Conservation (phyloP, 2,888 invertebrate genomes). For the Argyresthia goedartella region DNA sequence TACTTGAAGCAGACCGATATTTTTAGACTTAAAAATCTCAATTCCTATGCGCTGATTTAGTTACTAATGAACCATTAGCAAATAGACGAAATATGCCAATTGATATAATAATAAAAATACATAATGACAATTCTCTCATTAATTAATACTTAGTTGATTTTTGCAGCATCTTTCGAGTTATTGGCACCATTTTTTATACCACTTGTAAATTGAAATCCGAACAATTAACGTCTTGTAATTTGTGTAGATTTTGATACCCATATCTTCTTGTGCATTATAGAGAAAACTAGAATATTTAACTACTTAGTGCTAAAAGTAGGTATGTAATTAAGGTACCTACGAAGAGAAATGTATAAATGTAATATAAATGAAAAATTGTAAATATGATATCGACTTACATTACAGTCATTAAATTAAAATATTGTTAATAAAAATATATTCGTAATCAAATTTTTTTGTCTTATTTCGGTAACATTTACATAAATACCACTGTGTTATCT, state of each 20-base stretch:
- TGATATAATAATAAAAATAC: too few relatives aligned
- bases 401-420: conserved; percentile 68
- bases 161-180: conserved; percentile 14
- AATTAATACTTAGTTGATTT: background rate
- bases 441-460: conserved; percentile 51
- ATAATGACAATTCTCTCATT: too few relatives aligned
- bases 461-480: conserved; percentile 29
- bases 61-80: too few relatives aligned
- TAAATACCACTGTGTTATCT: conserved; percentile 3
- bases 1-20: too few relatives aligned
- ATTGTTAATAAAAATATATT: conserved; percentile 72
- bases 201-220: background rate
- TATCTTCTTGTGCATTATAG: conserved; percentile 7
- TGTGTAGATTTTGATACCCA: conserved; percentile 8
- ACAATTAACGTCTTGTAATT: conserved; percentile 6
- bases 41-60: too few relatives aligned
- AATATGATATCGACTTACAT: conserved; percentile 65
- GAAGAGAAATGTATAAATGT: conserved; percentile 65
- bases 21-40: too few relatives aligned
- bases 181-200: background rate
- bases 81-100: too few relatives aligned
- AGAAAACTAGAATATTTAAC: conserved; percentile 3
- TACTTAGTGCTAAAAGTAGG: conserved; percentile 12
- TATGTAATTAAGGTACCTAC: conserved; percentile 23
- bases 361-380: conserved; percentile 55